Evolutionary conservation across 2,797 vertebrate genomes (phyloP).

Genomic region (Bovichtus variegatus): DNA sequence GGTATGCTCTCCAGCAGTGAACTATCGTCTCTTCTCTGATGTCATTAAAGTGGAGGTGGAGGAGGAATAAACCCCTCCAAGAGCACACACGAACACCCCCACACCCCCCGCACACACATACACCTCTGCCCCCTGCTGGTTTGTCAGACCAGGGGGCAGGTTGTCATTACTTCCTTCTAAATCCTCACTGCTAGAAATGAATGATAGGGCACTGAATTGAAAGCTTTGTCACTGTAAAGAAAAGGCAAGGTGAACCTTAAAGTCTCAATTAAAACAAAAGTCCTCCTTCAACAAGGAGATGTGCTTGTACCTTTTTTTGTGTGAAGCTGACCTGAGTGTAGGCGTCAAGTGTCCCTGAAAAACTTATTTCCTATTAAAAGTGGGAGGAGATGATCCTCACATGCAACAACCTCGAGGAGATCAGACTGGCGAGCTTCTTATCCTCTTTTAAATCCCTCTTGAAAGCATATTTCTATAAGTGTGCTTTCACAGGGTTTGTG

Average conservation of each 20-base stretch:
- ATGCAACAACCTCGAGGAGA: no score
- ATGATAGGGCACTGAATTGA: slow-evolving; percentile 29
- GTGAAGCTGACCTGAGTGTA: not conserved
- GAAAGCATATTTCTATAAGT: no score
- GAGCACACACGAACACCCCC: slow-evolving; percentile 39
- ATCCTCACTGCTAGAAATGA: slow-evolving; percentile 45
- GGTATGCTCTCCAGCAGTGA: slow-evolving; percentile 70
- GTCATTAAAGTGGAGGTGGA: slow-evolving; percentile 71
- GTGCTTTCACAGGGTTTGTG: no score
- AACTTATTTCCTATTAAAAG: not conserved
- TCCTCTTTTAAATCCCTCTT: no score
- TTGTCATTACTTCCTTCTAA: slow-evolving; percentile 61
- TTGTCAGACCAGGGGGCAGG: slow-evolving; percentile 49
- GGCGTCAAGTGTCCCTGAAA: not conserved
- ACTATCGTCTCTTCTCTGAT: slow-evolving; percentile 72
- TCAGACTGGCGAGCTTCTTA: no score
- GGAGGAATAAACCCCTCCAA: slow-evolving; percentile 46
- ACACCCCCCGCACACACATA: slow-evolving; percentile 20
- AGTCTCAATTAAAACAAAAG: slow-evolving; percentile 42
- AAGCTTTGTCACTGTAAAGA: slow-evolving; percentile 34
- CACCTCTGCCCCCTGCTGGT: slow-evolving; percentile 74
- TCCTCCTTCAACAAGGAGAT: slow-evolving; percentile 14
- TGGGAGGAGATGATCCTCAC: not conserved
- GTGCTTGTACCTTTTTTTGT: not conserved
- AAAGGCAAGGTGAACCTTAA: slow-evolving; percentile 37